phyloP scores from a whole-genome alignment of 2,797 vertebrate genomes.

The Lagorchestes hirsutus region DNA sequence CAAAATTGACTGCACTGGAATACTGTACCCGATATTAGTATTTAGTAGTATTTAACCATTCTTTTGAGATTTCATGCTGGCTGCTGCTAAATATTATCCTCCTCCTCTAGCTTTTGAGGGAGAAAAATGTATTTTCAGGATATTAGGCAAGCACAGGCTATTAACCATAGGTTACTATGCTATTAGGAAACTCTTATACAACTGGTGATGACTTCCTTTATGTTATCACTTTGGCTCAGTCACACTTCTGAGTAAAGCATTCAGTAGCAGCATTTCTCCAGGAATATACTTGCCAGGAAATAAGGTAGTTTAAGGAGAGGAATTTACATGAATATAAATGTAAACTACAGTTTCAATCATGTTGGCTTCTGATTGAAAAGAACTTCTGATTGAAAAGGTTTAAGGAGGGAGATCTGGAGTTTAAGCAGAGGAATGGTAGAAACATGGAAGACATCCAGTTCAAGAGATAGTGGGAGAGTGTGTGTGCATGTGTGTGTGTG shows the following conservation, averaged over 20 bases:
- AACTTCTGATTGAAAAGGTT: too few species aligned
- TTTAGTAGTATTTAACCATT: neutral
- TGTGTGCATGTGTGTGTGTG: neutral
- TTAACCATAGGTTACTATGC: neutral
- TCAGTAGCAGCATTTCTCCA: neutral
- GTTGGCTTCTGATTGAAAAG: neutral
- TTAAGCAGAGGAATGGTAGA: neutral
- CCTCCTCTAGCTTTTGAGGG: neutral
- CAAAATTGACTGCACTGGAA: accelerated
- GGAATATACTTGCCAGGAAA: neutral
- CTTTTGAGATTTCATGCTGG: too few species aligned
- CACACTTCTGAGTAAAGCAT: neutral
- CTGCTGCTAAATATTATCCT: neutral
- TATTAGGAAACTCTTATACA: neutral
- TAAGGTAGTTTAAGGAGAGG: neutral
- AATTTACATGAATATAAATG: neutral
- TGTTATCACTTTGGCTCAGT: neutral
- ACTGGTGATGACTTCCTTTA: neutral
- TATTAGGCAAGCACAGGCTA: neutral
- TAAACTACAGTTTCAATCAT: neutral
- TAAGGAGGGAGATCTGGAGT: neutral
- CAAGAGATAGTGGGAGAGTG: neutral
- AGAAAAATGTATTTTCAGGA: neutral
- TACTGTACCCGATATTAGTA: neutral
- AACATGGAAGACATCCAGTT: neutral